Percentiles rank a stretch among this genome's conserved stretches.
These are phyloP conservation scores for Ophioninae sp. DNA, from an alignment of 2,888 invertebrate species.

Conservation along the genomic window DNA sequence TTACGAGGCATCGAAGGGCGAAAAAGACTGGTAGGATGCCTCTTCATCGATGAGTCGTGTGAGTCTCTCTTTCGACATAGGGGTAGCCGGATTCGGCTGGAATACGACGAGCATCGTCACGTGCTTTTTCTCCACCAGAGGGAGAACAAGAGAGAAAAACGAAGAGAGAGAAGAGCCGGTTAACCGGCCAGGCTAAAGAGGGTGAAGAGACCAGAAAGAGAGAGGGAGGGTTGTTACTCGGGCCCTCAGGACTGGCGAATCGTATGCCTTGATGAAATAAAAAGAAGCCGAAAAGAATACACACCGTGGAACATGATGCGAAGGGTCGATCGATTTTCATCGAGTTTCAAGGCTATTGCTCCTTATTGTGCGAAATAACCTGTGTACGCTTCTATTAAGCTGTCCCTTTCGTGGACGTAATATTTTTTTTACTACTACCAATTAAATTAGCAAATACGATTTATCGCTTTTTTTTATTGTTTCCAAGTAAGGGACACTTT, in stretches of 20 bases:
- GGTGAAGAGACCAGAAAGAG: constrained; percentile 17
- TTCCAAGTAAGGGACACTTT: too few species aligned
- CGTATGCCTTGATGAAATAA: constrained; percentile 38
- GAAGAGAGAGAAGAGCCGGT: constrained; percentile 62
- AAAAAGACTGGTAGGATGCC: neutral
- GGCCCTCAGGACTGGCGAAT: constrained; percentile 22
- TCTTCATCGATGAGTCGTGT: neutral
- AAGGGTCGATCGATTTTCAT: constrained; percentile 65
- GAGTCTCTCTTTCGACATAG: neutral
- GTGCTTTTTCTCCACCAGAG: constrained; percentile 49
- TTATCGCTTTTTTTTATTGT: too few species aligned
- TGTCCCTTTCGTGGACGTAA: too few species aligned
- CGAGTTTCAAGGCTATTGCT: constrained; percentile 64
- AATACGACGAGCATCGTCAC: constrained; percentile 52
- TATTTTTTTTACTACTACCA: too few species aligned
- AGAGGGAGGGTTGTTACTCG: constrained; percentile 23
- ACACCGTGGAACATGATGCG: constrained; percentile 31
- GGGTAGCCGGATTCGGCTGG: neutral
- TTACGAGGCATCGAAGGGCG: neutral
- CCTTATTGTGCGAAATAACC: constrained; percentile 35
- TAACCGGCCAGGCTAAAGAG: constrained; percentile 59
- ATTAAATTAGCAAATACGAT: too few species aligned
- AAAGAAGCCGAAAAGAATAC: constrained; percentile 38
- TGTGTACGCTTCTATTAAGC: neutral
- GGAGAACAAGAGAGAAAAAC: neutral